phyloP scores from a whole-genome alignment of 1,140 invertebrate species.

The Ostrea denselamellosa region DNA sequence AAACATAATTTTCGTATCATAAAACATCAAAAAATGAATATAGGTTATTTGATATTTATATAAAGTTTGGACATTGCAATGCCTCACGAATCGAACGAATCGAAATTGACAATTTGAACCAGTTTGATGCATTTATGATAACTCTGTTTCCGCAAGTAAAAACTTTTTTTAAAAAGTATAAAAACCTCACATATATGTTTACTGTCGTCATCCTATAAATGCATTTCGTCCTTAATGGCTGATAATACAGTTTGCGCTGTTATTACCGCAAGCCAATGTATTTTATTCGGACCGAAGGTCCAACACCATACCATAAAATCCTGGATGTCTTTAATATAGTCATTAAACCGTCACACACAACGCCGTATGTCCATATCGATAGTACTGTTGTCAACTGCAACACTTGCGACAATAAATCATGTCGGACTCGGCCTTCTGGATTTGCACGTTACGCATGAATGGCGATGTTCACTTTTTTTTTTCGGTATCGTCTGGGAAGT shows the following conservation, averaged over 20 bases:
- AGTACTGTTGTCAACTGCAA: constrained; percentile 2
- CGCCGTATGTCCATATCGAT: not conserved
- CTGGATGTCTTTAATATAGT: constrained; percentile 28
- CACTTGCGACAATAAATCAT: not conserved
- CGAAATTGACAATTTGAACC: too few species aligned
- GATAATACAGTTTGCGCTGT: not conserved
- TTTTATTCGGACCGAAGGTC: not conserved
- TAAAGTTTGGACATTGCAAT: too few species aligned
- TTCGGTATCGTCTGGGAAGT: not conserved
- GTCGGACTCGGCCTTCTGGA: not conserved
- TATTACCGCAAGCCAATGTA: not conserved
- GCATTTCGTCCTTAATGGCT: not conserved
- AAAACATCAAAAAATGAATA: too few species aligned
- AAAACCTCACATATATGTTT: too few species aligned
- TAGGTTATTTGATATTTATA: too few species aligned
- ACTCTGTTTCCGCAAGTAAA: too few species aligned
- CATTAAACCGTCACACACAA: not conserved
- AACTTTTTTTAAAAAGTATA: too few species aligned
- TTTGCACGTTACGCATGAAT: not conserved
- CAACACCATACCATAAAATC: constrained; percentile 1
- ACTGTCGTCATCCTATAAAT: too few species aligned
- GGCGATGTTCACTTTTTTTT: not conserved
- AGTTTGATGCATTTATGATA: too few species aligned
- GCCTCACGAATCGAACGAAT: too few species aligned
- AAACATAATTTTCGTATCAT: too few species aligned